Percentiles rank a stretch among this genome's conserved stretches.
Evolutionary conservation across 2,113 vertebrate species (phyloP).

Genomic region (Illadopsis cleaveri): DNA sequence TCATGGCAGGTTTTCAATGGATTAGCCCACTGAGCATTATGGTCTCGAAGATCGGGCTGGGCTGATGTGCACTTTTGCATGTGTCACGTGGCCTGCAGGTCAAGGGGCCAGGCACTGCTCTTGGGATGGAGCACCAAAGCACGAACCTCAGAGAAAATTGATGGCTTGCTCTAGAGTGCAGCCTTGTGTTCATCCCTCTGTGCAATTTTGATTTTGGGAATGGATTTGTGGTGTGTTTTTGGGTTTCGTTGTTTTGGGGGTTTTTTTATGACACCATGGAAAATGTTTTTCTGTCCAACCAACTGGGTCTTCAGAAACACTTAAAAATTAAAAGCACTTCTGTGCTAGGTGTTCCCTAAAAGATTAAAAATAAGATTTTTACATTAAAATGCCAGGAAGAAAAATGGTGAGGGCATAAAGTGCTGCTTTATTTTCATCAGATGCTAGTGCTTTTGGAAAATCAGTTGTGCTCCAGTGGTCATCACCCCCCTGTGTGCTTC

Average conservation of each 20-base stretch:
- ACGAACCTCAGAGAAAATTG: background rate
- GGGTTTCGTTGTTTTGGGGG: no score
- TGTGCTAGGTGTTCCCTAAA: conserved; percentile 6
- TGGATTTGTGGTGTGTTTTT: background rate
- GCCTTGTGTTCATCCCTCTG: background rate
- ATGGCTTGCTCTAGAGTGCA: background rate
- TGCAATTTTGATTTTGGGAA: background rate
- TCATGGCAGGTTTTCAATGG: background rate
- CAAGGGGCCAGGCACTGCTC: background rate
- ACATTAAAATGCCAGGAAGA: conserved; percentile 41
- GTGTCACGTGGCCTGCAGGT: background rate
- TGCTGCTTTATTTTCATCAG: conserved; percentile 22
- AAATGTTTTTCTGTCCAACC: background rate
- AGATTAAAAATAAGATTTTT: conserved; percentile 38
- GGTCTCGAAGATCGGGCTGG: rapidly evolving
- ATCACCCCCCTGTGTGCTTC: background rate
- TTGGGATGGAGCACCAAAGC: background rate
- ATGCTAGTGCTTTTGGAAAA: conserved; percentile 9
- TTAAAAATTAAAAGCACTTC: conserved; percentile 15
- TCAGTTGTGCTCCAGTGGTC: background rate
- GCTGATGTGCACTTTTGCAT: background rate
- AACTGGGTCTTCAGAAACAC: background rate
- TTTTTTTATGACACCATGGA: background rate
- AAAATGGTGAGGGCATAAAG: conserved; percentile 5
- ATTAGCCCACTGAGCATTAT: background rate